Base-by-base conservation (phyloP, 2,888 invertebrate genomes). In the Ophion slaviceki region DNA sequence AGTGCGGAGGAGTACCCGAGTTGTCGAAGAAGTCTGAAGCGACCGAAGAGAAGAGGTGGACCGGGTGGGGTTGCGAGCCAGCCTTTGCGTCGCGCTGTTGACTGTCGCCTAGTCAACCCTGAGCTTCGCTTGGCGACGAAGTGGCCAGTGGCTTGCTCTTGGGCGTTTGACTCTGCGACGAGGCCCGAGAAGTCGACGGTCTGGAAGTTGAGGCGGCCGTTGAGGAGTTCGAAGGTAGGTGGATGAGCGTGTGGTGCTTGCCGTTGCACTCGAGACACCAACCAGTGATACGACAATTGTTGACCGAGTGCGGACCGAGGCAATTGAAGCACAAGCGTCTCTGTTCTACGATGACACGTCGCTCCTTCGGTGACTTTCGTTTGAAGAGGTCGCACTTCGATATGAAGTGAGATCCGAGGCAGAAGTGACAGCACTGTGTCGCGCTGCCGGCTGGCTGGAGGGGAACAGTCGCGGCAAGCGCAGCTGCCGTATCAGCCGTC, bases 261-360 rank as follows among this genome's bases (percentile, higher is more conserved):
- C 59, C 36, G 32, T 72, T 57, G 32, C 71, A 72, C 57, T 72
- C 59, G 36, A 59, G 2, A 32, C 71, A 72, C 32, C 71, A 32
- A 14, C 40, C 59, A 5, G 57, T 72, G 4, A 53, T n/a, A 1
- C 71, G 71, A n/a, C 71, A 72, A n/a, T 57, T 72, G 17, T 32
- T 32, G 28, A 36, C 71, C 57, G 71, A 59, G 59, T 72, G 57
- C 2, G 71, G 71, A n/a, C 71, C 71, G 7, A 72, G 71, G 59
- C 57, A 72, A n/a, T 72, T 72, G 59, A 72, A 72, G 59, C 59
- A 72, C 24, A 72, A 59, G 3, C 71, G 71, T n/a, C n/a, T n/a
- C n/a, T n/a, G n/a, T 11, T 32, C 32, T 32, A n/a, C 71, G 59
- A 57, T 59, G 17, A 32, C 36, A 2, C 57, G 71, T 59, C 57